Percentiles rank a stretch among this genome's conserved stretches.
phyloP scores from a whole-genome alignment of 1,140 invertebrate species.

The Branchinecta lynchi region DNA sequence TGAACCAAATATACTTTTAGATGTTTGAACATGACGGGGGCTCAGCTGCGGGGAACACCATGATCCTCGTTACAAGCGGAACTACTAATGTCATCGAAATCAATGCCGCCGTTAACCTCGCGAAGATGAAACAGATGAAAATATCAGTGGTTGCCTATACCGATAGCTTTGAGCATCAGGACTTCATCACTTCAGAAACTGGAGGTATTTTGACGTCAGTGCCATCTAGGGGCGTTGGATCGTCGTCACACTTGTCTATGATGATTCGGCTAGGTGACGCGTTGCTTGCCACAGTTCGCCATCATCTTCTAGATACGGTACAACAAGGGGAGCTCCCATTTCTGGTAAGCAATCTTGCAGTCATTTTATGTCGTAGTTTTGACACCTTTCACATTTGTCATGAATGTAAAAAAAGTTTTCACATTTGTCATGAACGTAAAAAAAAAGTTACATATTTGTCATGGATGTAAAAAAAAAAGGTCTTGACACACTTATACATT shows the following conservation, averaged over 20 bases:
- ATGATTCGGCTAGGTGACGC: constrained; percentile 20
- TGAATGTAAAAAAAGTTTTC: too few relatives aligned
- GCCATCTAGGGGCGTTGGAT: constrained; percentile 25
- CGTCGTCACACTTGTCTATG: constrained; percentile 26
- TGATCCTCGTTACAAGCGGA: constrained; percentile 35
- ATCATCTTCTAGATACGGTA: constrained; percentile 10
- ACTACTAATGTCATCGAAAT: constrained; percentile 17
- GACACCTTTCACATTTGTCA: too few relatives aligned
- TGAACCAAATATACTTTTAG: constrained; percentile 23
- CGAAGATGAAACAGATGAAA: constrained; percentile 18
- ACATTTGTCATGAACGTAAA: too few relatives aligned
- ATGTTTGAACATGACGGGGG: constrained; percentile 34
- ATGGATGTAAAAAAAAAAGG: too few relatives aligned
- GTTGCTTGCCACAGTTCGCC: constrained; percentile 15
- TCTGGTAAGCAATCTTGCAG: neutral
- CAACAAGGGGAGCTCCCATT: neutral
- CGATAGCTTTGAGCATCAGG: constrained; percentile 18
- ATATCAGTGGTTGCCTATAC: constrained; percentile 20
- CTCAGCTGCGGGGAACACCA: constrained; percentile 35
- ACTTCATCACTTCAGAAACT: constrained; percentile 19
- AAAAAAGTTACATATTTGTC: too few relatives aligned
- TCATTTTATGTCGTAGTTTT: too few relatives aligned
- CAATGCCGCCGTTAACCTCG: constrained; percentile 16
- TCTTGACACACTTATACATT: too few relatives aligned
- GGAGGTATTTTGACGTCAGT: constrained; percentile 25